Evolutionary conservation across 1,140 invertebrate genomes (phyloP).

Genomic region (Babylonia areolata): DNA sequence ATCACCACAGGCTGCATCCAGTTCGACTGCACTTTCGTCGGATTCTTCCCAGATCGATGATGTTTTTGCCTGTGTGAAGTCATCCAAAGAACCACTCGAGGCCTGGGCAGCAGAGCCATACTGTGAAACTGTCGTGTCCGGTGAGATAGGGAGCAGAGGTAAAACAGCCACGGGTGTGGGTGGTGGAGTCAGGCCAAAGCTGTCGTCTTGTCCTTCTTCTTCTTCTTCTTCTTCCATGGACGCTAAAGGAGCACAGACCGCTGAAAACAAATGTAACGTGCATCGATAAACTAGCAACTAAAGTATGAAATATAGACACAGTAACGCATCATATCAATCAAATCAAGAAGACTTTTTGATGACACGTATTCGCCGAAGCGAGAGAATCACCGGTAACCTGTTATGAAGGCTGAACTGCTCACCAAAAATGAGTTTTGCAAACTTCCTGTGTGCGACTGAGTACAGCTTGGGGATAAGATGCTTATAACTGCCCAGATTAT

Average conservation of each 20-base stretch:
- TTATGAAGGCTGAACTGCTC: neutral
- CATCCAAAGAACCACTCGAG: neutral
- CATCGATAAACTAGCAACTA: neutral
- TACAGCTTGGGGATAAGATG: too few species aligned
- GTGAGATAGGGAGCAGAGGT: neutral
- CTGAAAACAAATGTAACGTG: too few species aligned
- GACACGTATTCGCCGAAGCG: neutral
- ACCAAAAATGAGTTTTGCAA: neutral
- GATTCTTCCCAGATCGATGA: neutral
- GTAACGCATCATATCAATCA: too few species aligned
- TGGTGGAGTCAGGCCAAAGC: neutral
- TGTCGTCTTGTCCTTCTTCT: neutral
- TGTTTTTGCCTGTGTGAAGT: neutral
- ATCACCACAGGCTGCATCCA: neutral
- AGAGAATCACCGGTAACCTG: neutral
- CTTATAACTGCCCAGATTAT: too few species aligned
- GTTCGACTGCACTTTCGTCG: neutral
- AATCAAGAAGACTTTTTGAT: neutral
- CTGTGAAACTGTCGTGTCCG: neutral
- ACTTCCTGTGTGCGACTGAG: too few species aligned
- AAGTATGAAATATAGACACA: neutral
- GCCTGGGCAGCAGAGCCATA: neutral
- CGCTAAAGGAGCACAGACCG: neutral
- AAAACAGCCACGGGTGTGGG: neutral
- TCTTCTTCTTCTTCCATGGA: neutral